Percentiles rank a stretch among this genome's conserved stretches.
phyloP scores from a whole-genome alignment of 1,140 invertebrate species.

The Limonius californicus region DNA sequence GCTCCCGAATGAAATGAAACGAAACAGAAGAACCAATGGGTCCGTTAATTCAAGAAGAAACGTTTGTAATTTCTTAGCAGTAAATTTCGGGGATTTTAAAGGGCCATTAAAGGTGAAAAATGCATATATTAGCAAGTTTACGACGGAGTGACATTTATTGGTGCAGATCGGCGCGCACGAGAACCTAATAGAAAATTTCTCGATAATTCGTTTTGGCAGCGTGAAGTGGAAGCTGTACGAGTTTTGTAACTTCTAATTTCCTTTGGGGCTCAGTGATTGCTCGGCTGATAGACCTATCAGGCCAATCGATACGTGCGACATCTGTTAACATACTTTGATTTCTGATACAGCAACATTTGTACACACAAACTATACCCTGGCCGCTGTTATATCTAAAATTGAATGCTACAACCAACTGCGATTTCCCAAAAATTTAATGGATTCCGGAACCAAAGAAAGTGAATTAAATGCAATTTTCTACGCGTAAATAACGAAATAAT shows the following conservation, averaged over 20 bases:
- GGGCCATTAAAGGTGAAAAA: neutral
- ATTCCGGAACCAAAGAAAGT: no score
- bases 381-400: no score
- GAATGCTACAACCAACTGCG: no score
- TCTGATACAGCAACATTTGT: slow-evolving; percentile 8
- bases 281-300: slow-evolving; percentile 15
- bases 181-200: slow-evolving; percentile 16
- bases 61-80: no score
- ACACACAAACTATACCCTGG: neutral
- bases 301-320: slow-evolving; percentile 9
- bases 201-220: slow-evolving; percentile 16
- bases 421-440: no score
- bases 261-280: slow-evolving; percentile 14
- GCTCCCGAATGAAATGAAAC: no score
- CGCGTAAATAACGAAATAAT: no score
- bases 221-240: slow-evolving; percentile 15
- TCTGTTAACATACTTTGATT: slow-evolving; percentile 14
- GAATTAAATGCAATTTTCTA: no score
- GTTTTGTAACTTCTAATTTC: slow-evolving; percentile 19
- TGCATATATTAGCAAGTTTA: slow-evolving; percentile 5
- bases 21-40: no score
- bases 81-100: no score
- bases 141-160: slow-evolving; percentile 7
- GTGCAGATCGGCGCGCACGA: slow-evolving; percentile 3
- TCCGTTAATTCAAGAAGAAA: no score